phyloP scores from a whole-genome alignment of 2,797 vertebrate genomes.

The Rhinoraja longicauda region DNA sequence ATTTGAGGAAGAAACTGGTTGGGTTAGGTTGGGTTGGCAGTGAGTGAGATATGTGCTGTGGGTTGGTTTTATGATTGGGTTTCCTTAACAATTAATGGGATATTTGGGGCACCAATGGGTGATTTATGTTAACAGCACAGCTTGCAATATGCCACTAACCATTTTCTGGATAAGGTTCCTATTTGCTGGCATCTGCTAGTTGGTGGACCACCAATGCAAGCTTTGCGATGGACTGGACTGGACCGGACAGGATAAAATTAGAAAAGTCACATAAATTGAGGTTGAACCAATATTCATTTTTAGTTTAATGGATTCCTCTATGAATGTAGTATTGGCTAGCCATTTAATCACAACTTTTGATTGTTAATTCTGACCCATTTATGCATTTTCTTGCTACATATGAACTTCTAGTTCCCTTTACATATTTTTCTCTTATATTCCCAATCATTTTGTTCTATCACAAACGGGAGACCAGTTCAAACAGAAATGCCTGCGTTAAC shows the following conservation, averaged over 20 bases:
- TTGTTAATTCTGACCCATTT: not conserved
- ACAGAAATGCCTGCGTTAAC: not conserved
- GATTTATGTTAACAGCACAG: not conserved
- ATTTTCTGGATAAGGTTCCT: not conserved
- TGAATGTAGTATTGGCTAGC: not conserved
- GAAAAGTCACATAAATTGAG: conserved; percentile 1
- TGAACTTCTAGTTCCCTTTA: not conserved
- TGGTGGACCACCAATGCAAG: not conserved
- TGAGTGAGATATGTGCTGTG: not conserved
- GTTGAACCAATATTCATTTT: conserved; percentile 32
- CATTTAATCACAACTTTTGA: not conserved
- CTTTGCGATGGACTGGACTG: conserved; percentile 15
- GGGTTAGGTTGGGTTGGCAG: too few relatives aligned
- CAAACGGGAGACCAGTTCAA: not conserved
- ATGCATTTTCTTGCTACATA: too few relatives aligned
- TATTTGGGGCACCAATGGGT: not conserved
- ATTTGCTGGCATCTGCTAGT: conserved; percentile 28
- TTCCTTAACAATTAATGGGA: not conserved
- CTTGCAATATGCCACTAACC: not conserved
- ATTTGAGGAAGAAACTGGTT: not conserved
- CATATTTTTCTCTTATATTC: not conserved
- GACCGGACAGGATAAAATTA: conserved; percentile 14
- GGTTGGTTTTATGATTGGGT: too few relatives aligned
- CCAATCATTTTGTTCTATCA: not conserved
- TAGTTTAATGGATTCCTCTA: conserved; percentile 32